A percentile compares a stretch with the other conserved stretches of the same genome.
phyloP scores from a whole-genome alignment of 2,888 invertebrate genomes.

The Cephus pulcher region DNA sequence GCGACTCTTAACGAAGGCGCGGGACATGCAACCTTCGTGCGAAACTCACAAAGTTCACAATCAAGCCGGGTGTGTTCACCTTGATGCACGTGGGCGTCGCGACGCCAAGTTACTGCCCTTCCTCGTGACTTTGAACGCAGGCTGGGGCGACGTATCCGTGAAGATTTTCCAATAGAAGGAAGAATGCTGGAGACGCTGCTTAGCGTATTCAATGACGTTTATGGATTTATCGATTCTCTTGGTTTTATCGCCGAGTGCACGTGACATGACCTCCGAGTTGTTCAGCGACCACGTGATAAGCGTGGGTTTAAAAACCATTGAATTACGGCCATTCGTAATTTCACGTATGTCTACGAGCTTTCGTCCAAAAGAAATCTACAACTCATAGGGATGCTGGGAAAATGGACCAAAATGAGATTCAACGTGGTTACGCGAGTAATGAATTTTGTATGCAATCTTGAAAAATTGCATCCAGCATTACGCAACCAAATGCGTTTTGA shows the following conservation, averaged over 20 bases:
- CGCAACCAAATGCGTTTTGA: too few species aligned
- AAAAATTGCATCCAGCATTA: too few species aligned
- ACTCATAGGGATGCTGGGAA: neutral
- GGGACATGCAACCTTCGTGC: neutral
- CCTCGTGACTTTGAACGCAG: neutral
- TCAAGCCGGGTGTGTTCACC: neutral
- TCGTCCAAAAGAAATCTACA: neutral
- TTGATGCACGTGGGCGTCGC: constrained; percentile 27
- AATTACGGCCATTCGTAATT: neutral
- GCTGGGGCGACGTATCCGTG: neutral
- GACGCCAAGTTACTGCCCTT: constrained; percentile 22
- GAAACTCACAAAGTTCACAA: neutral
- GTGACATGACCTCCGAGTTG: neutral
- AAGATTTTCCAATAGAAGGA: neutral
- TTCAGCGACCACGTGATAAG: neutral
- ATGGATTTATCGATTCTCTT: neutral
- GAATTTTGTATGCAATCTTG: too few species aligned
- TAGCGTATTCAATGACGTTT: neutral
- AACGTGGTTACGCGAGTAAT: too few species aligned
- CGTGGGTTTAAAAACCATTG: neutral
- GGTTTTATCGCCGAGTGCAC: neutral
- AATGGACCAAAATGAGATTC: neutral
- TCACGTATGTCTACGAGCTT: neutral
- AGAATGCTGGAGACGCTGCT: neutral
- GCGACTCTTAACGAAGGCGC: neutral